Evolutionary conservation across 2,888 invertebrate species (phyloP), one percentile per base, ranked within the genome.

Genomic region (Zaprionus bogoriensis): DNA sequence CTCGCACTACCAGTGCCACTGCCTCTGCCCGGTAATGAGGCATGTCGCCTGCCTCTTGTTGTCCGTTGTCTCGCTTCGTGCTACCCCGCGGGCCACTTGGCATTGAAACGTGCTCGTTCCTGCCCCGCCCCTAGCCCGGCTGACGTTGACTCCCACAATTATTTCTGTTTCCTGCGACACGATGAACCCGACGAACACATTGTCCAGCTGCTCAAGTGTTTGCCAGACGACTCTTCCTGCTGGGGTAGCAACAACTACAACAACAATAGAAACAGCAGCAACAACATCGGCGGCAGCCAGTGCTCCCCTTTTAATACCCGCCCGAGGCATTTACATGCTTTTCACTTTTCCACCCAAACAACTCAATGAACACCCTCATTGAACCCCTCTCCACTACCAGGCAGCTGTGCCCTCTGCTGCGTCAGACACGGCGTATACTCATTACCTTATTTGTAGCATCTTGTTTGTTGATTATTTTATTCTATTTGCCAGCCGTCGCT

Each of bases 201-300:
- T 68, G 84, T 84, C 81, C 84, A 77, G 84, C 81, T 79, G 74
- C 78, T 84, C 74, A 83, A 79, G 79, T 83, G 81, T 67, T 63
- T 69, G 69, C 61, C 78, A 63, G 74, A 45, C 77, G 45, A 63
- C 57, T 46, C 53, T 27, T 32, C 6, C 38, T 30, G n/a, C n/a
- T n/a, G n/a, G 47, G 28, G 52, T 44, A 44, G 23, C 14, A 22
- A 23, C 39, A 17, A 54, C 38, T 25, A 50, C 50, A 46, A 36
- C 38, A 54, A 53, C 36, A n/a, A 38, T 28, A 58, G n/a, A 28
- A 27, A 39, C 42, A 17, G 57, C 32, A 36, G 55, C 48, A 55
- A 39, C 41, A 62, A 55, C 38, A n/a, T 28, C 23, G 53, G 10
- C 30, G n/a, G 2, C 30, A 27, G 25, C n/a, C 30, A 32, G 2